These are phyloP conservation scores for Andrena chrysosceles DNA, from an alignment of 2,888 invertebrate genomes.

Conservation along the genomic window DNA sequence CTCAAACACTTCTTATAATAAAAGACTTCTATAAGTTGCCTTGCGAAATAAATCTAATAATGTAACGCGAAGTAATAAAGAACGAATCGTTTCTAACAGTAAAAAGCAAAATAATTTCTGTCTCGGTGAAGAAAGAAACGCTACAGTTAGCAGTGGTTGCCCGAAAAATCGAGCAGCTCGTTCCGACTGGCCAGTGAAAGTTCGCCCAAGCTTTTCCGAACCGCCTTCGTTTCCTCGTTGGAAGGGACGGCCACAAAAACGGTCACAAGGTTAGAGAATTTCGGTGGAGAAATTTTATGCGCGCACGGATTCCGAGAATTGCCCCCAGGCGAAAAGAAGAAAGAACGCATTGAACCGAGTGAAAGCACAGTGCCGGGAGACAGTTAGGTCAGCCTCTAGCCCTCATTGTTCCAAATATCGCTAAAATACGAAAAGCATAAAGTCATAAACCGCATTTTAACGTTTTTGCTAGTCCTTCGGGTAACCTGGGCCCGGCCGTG, in stretches of 20 bases:
- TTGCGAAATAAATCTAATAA: too few relatives aligned
- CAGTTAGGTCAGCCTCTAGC: slow-evolving; percentile 73
- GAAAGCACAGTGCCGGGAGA: slow-evolving; percentile 33
- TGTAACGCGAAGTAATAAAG: too few relatives aligned
- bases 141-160: not conserved
- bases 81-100: too few relatives aligned
- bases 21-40: too few relatives aligned
- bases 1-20: too few relatives aligned
- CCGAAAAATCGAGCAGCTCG: not conserved
- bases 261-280: slow-evolving; percentile 17
- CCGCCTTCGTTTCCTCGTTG: not conserved
- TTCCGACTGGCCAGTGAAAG: slow-evolving; percentile 5
- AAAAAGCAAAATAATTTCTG: too few relatives aligned
- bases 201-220: not conserved
- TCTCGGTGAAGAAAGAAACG: not conserved
- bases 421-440: slow-evolving; percentile 78
- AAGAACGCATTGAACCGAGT: slow-evolving; percentile 22
- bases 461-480: slow-evolving; percentile 71
- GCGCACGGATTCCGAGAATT: not conserved
- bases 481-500: not conserved
- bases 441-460: slow-evolving; percentile 80
- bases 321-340: slow-evolving; percentile 7
- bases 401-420: slow-evolving; percentile 79
- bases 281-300: slow-evolving; percentile 27
- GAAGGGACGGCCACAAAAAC: slow-evolving; percentile 4